Conservation (phyloP, 2,797 vertebrate genomes). For the Enteromius argenteus region DNA sequence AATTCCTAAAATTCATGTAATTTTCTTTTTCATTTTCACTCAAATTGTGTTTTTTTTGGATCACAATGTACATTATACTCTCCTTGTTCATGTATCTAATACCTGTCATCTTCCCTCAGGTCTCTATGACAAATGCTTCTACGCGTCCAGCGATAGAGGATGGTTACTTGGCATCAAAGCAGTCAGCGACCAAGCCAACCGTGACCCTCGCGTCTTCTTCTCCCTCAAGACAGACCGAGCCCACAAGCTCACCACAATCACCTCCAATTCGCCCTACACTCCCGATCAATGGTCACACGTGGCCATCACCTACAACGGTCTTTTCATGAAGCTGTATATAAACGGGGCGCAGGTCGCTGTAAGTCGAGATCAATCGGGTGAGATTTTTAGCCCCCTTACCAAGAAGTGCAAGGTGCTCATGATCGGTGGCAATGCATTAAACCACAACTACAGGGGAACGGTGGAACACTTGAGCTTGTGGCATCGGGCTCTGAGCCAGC, state of each 20-base stretch:
- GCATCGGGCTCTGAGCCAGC: constrained; percentile 88
- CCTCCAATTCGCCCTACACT: constrained; percentile 88
- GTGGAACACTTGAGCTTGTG: constrained; percentile 91
- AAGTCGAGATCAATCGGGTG: constrained; percentile 92
- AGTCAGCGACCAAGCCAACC: constrained; percentile 90
- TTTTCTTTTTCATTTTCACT: background rate
- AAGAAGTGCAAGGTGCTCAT: constrained; percentile 96
- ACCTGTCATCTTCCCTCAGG: constrained; percentile 75
- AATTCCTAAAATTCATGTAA: background rate
- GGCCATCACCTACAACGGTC: constrained; percentile 90
- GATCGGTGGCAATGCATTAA: constrained; percentile 91
- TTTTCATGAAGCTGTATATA: constrained; percentile 91
- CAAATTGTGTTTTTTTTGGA: background rate
- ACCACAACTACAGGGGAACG: constrained; percentile 93
- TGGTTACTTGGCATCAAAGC: constrained; percentile 97
- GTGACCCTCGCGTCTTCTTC: constrained; percentile 96
- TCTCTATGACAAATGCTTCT: constrained; percentile 98
- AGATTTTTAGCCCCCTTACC: constrained; percentile 92
- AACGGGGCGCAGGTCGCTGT: constrained; percentile 95
- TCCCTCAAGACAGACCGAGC: constrained; percentile 97
- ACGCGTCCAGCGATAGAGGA: constrained; percentile 94
- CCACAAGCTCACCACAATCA: constrained; percentile 91
- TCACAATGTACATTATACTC: background rate
- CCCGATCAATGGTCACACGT: constrained; percentile 93
- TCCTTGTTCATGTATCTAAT: background rate